Conservation (phyloP, 2,888 invertebrate species). For the Dasysyrphus albostriatus region DNA sequence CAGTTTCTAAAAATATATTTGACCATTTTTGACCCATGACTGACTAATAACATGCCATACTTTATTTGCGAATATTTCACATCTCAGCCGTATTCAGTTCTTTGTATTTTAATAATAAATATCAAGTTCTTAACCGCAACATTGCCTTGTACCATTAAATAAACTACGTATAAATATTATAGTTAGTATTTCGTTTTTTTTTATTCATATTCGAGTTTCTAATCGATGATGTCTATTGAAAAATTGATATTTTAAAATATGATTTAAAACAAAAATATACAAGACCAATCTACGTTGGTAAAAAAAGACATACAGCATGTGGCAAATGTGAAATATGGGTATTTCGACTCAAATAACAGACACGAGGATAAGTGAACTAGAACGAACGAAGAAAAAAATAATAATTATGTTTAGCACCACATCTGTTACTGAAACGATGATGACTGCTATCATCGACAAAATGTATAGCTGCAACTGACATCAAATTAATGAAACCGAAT, state of each 20-base stretch:
- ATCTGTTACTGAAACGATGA: slow-evolving; percentile 54
- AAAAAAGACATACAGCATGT: not conserved
- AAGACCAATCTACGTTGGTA: not conserved
- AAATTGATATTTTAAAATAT: not conserved
- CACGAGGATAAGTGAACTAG: slow-evolving; percentile 36
- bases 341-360: slow-evolving; percentile 42
- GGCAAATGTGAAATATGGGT: slow-evolving; percentile 22
- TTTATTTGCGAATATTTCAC: no score
- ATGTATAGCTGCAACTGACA: slow-evolving; percentile 42
- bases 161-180: no score
- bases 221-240: no score
- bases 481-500: slow-evolving; percentile 59
- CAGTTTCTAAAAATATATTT: no score
- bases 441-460: slow-evolving; percentile 20
- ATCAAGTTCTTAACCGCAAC: no score
- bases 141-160: no score
- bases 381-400: slow-evolving; percentile 1
- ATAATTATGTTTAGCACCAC: slow-evolving; percentile 36
- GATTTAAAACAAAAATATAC: not conserved
- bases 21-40: no score
- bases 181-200: no score
- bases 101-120: no score
- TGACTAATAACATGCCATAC: no score
- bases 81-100: no score
- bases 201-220: no score